These are phyloP conservation scores for Phoxinus phoxinus DNA, from an alignment of 2,113 vertebrate species.

Conservation along the genomic window DNA sequence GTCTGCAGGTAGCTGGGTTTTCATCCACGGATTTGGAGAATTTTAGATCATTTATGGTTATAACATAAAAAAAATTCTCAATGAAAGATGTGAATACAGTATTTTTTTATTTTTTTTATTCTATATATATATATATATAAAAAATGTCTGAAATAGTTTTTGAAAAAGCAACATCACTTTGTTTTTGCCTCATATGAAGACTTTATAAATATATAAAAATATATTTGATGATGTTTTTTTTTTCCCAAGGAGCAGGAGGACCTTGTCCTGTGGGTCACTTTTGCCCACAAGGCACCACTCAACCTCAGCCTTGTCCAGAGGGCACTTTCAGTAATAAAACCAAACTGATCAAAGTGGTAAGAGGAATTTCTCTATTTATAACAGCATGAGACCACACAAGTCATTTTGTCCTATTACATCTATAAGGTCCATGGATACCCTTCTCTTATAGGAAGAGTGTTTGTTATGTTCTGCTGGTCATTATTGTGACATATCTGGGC, in stretches of 20 bases:
- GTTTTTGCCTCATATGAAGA: background rate
- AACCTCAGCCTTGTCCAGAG: slow-evolving; percentile 80
- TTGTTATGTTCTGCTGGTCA: slow-evolving; percentile 76
- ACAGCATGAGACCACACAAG: background rate
- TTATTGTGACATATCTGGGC: slow-evolving; percentile 80
- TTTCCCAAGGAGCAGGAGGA: slow-evolving; percentile 77
- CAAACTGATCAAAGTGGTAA: slow-evolving; percentile 80
- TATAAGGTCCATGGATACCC: background rate
- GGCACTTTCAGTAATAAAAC: slow-evolving; percentile 80
- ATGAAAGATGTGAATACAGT: background rate
- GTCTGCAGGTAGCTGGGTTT: slow-evolving; percentile 64
- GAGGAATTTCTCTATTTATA: background rate
- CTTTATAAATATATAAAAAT: background rate
- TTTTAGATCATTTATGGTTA: background rate
- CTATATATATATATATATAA: no score
- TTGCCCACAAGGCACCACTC: slow-evolving; percentile 76
- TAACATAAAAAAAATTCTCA: background rate
- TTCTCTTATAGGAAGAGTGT: slow-evolving; percentile 74
- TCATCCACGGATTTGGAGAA: background rate
- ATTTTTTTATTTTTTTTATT: no score
- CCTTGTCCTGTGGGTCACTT: slow-evolving; percentile 85
- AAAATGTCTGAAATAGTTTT: no score
- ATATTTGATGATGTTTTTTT: background rate
- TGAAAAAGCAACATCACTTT: background rate
- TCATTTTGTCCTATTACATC: background rate